phyloP scores from a whole-genome alignment of 1,140 invertebrate species.

The Drosophila melanogaster region Release_6_plus_ISO1_MT NT_033777.3:14311501-14312000 shows the following conservation, averaged over 20 bases:
- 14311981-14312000: slow-evolving; percentile 1
- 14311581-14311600: slow-evolving; percentile 39
- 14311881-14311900: slow-evolving; percentile 11
- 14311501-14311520: slow-evolving; percentile 19
- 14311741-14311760: slow-evolving; percentile 46
- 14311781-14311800: slow-evolving; percentile 25
- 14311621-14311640: slow-evolving; percentile 23
- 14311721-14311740: slow-evolving; percentile 10
- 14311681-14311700: slow-evolving; percentile 33
- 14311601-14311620: slow-evolving; percentile 28
- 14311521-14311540: slow-evolving; percentile 60
- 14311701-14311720: slow-evolving; percentile 12
- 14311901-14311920: neutral
- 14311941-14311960: neutral
- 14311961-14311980: slow-evolving; percentile 22
- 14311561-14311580: slow-evolving; percentile 26
- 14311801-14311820: slow-evolving; percentile 21
- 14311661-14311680: slow-evolving; percentile 34
- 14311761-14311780: slow-evolving; percentile 37
- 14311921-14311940: slow-evolving; percentile 1
- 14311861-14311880: neutral
- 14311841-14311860: neutral
- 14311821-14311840: neutral
- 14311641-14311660: slow-evolving; percentile 14
- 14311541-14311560: slow-evolving; percentile 27